Evolutionary conservation across 2,113 vertebrate species (phyloP).

Genomic region (Sturnira hondurensis): DNA sequence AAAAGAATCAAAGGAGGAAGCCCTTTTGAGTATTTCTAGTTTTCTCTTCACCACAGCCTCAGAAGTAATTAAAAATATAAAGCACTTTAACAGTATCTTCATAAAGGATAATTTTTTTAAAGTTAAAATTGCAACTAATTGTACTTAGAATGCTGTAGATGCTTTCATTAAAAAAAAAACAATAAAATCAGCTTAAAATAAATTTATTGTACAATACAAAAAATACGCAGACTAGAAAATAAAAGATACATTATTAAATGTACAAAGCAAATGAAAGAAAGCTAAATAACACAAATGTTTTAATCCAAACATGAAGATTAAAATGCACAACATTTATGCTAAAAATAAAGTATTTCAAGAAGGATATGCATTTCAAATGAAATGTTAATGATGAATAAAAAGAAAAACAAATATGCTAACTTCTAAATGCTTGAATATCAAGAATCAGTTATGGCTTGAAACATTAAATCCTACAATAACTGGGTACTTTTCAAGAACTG

Average conservation of each 20-base stretch:
- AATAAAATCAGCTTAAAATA: slow-evolving; percentile 86
- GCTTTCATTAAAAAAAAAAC: slow-evolving; percentile 76
- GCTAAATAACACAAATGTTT: slow-evolving; percentile 82
- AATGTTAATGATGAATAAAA: slow-evolving; percentile 81
- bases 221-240: slow-evolving; percentile 81
- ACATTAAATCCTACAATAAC: slow-evolving; percentile 77
- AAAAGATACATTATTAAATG: slow-evolving; percentile 85
- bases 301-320: slow-evolving; percentile 81
- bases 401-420: slow-evolving; percentile 73
- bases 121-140: slow-evolving; percentile 49
- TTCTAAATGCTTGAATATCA: slow-evolving; percentile 87
- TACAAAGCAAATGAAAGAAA: slow-evolving; percentile 84
- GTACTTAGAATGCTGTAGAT: slow-evolving; percentile 51
- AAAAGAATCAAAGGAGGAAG: slow-evolving; percentile 29
- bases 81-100: slow-evolving; percentile 10
- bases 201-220: slow-evolving; percentile 89
- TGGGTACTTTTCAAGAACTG: slow-evolving; percentile 66
- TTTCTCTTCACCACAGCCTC: slow-evolving; percentile 25
- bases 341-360: slow-evolving; percentile 76
- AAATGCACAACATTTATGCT: slow-evolving; percentile 78
- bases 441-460: slow-evolving; percentile 80
- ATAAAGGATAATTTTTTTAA: background rate
- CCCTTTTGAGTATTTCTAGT: slow-evolving; percentile 27
- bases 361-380: slow-evolving; percentile 83
- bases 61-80: slow-evolving; percentile 4